Evolutionary conservation across 2,888 invertebrate genomes (phyloP), one percentile per base, ranked within the genome.

Genomic region (Heliconius ismenius): DNA sequence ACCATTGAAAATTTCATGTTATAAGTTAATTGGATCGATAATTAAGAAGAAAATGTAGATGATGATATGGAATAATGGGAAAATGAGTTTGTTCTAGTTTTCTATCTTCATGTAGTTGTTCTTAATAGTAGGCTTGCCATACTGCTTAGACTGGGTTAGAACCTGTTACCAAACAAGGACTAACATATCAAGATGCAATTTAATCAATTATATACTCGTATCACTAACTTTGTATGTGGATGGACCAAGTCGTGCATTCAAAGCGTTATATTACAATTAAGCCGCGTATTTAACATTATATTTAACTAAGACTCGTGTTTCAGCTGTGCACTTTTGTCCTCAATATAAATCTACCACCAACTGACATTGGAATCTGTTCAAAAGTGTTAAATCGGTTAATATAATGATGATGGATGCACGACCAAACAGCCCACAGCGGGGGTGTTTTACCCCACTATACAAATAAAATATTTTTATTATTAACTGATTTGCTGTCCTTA

Each of bases 321-420:
- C 83, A 82, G 81, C 79, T 82, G 79, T 82, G 83, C 82, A 83
- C 86, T 85, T 86, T 86, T 85, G 85, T 87, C 86, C 85, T 83
- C 83, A 78, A 81, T 83, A 83, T 82, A 84, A 85, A 84, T 81
- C 83, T 84, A 86, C 87, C 88, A 88, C 90, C 89, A 88, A 88
- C 89, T 86, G 90, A 87, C 88, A 87, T 86, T 84, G 87, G 88
- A 92, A 92, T 92, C 91, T 91, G 92, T 93, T 93, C 90, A 90
- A 94, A 94, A 94, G 94, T 94, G 94, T 94, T 94, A 94, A 94
- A 93, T 93, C 94, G 90, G 94, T 94, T 94, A 92, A 91, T 92
- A 91, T 93, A 94, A 94, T 94, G 93, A 94, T 94, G 94, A 94
- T 94, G 91, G 92, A 94, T 94, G 91, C 89, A 90, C 91, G 86